Conservation (phyloP, 35 echinoderm and acorn worm species). For the Chiridota heheva region DNA sequence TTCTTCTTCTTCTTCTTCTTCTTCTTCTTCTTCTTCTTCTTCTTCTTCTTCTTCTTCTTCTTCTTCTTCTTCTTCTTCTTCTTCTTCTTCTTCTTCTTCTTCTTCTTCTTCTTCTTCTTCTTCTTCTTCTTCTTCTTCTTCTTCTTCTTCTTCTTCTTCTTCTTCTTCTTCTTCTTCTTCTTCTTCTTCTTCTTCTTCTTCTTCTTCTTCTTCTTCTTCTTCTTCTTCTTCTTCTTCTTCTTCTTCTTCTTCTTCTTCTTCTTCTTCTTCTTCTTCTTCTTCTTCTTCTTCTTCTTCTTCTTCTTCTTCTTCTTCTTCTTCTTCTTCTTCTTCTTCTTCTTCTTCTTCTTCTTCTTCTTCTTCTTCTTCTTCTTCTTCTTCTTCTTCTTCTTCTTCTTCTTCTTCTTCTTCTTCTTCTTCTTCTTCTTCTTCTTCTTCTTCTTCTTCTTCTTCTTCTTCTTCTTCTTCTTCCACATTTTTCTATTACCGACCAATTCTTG, state of each 20-base stretch:
- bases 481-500: no score
- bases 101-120: conserved; percentile 9
- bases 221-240: background rate
- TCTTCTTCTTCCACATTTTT: conserved; percentile 5
- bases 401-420: conserved; percentile 5
- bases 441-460: conserved; percentile 5
- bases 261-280: conserved; percentile 5
- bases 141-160: conserved; percentile 9
- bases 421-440: conserved; percentile 5
- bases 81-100: conserved; percentile 9
- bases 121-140: conserved; percentile 9
- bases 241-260: conserved; percentile 6
- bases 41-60: conserved; percentile 9
- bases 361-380: conserved; percentile 6
- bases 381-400: conserved; percentile 6
- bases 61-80: conserved; percentile 9
- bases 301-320: conserved; percentile 6
- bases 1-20: conserved; percentile 9
- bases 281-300: conserved; percentile 6
- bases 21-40: conserved; percentile 9
- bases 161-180: conserved; percentile 9
- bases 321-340: conserved; percentile 2
- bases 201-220: background rate
- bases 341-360: conserved; percentile 5
- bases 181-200: conserved; percentile 9